phyloP scores from a whole-genome alignment of 1,140 invertebrate genomes.

The Solenopsis fugax region DNA sequence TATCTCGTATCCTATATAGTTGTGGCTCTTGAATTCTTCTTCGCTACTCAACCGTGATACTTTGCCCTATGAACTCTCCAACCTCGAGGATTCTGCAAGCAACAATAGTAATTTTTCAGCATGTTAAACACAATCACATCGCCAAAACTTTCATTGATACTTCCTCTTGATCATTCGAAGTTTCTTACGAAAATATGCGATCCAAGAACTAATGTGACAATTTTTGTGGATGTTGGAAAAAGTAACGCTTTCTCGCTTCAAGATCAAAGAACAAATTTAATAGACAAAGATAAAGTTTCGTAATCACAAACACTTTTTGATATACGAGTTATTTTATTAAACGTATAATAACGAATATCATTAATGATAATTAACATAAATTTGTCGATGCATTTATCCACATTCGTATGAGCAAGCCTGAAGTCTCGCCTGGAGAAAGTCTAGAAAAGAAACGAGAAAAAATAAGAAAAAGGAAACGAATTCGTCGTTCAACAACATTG shows the following conservation, averaged over 20 bases:
- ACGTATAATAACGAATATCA: constrained; percentile 72
- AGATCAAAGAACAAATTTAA: constrained; percentile 33
- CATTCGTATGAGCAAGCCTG: constrained; percentile 16
- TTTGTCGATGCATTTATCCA: constrained; percentile 47
- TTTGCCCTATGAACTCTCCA: background rate
- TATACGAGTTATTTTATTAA: constrained; percentile 70
- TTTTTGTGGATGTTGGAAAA: background rate
- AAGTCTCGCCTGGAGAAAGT: background rate
- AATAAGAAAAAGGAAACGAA: background rate
- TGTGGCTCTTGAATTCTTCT: background rate
- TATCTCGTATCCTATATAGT: background rate
- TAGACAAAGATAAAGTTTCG: constrained; percentile 30
- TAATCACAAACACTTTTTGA: constrained; percentile 34
- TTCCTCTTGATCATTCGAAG: constrained; percentile 14
- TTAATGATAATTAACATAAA: constrained; percentile 65
- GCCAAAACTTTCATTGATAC: background rate
- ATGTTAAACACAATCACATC: constrained; percentile 33
- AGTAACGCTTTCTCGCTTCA: background rate
- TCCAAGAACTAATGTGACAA: constrained; percentile 1
- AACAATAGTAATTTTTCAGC: constrained; percentile 64
- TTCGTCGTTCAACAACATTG: constrained; percentile 51
- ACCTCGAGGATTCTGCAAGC: constrained; percentile 55
- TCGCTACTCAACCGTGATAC: background rate
- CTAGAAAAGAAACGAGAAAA: background rate
- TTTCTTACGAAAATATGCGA: background rate